A percentile compares a stretch with the other conserved stretches of the same genome.
Conservation (phyloP, 2,113 vertebrate species). For the Lasiurus borealis region DNA sequence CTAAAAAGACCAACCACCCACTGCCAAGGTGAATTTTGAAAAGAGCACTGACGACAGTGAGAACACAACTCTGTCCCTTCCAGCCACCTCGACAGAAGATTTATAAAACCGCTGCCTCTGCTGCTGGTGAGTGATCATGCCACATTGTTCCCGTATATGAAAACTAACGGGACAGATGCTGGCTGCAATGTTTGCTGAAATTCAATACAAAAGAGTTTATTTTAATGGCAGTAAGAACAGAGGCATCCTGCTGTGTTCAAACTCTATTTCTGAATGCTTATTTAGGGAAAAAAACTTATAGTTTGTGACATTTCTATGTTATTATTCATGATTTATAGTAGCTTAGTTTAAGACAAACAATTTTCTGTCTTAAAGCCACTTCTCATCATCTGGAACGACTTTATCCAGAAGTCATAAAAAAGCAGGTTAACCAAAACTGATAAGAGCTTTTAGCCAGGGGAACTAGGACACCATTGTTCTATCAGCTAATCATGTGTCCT, state of each 20-base stretch:
- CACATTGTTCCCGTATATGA: neutral
- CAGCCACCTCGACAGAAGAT: neutral
- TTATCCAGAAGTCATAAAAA: constrained; percentile 14
- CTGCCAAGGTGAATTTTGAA: neutral
- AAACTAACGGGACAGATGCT: constrained; percentile 51
- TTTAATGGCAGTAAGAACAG: neutral
- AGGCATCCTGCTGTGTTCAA: constrained; percentile 6
- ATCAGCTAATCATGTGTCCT: neutral
- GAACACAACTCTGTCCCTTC: neutral
- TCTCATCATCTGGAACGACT: neutral
- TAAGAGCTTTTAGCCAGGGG: neutral
- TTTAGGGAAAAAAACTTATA: neutral
- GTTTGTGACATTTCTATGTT: neutral
- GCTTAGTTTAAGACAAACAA: constrained; percentile 50
- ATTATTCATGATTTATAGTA: neutral
- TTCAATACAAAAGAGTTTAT: neutral
- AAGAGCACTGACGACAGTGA: neutral
- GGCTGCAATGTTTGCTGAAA: constrained; percentile 29
- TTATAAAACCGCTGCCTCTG: constrained; percentile 31
- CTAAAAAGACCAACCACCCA: neutral
- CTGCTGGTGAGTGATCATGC: neutral
- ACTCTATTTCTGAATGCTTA: neutral
- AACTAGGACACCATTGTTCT: neutral
- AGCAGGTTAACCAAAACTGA: neutral
- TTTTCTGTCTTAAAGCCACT: constrained; percentile 6